Base-by-base conservation (phyloP, 2,113 vertebrate genomes). In the Nicator chloris region DNA sequence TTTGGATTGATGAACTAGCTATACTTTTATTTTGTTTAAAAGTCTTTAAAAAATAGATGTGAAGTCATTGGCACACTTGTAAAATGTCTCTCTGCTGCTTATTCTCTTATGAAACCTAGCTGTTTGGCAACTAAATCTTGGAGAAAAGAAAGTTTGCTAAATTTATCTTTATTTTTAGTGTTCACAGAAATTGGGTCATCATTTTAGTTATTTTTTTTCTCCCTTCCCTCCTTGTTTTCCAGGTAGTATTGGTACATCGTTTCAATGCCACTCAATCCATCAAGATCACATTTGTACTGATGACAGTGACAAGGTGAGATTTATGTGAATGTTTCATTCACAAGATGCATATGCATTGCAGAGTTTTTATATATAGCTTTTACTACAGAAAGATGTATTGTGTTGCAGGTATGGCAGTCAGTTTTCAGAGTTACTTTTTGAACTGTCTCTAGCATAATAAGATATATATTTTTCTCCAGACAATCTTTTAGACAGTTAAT, bases 221-320 rank as follows among this genome's bases (percentile, higher is more conserved):
- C 82, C 71, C 13, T 15, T 50, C 10, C 76, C 65, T 57, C 81
- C 88, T 95, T 97, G 93, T 97, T 93, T 98, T 97, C n/a, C 96
- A 98, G 98, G 98, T 96, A 98, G 97, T 96, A 96, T 98, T 96
- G 98, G 96, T 95, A 90, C 98, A 96, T 96, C 98, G 49, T 98
- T 98, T 97, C 98, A 98, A 33, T 98, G 97, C 96, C 98, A 98
- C 94, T 96, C 98, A 92, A 94, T 98, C 94, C 98, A 98, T 97
- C 98, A 98, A 96, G 98, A 98, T 95, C 98, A 98, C 92, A 98
- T 98, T 96, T 98, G 97, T 97, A 98, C 97, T 96, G 98, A 98
- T 97, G 98, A 98, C 97, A 97, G 97, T 97, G 98, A 98, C 96
- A 98, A 98, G 98, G 98, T 98, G 97, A 98, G 97, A 83, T 87